Evolutionary conservation across 2,113 vertebrate species (phyloP).

Genomic region (Mesoclemmys tuberculata): DNA sequence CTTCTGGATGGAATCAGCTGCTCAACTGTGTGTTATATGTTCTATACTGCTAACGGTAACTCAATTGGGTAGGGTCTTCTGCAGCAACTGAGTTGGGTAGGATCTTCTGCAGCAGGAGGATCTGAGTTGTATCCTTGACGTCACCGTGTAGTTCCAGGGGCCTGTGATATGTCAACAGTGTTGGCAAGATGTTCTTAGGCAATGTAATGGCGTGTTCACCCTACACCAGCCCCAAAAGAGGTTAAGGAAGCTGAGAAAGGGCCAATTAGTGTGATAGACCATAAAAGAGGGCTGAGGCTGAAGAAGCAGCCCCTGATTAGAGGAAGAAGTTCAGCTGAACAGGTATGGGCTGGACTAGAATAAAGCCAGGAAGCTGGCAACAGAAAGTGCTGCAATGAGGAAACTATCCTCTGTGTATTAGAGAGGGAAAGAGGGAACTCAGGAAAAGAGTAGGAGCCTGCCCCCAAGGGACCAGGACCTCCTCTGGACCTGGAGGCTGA

Average conservation of each 20-base stretch:
- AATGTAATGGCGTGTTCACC: not conserved
- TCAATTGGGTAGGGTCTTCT: not conserved
- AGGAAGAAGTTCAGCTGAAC: not conserved
- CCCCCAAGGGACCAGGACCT: not conserved
- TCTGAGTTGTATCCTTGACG: accelerated
- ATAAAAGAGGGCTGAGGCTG: not conserved
- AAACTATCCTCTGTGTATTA: not conserved
- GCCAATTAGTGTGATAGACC: not conserved
- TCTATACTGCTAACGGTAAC: not conserved
- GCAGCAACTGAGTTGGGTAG: not conserved
- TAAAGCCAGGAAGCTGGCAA: not conserved
- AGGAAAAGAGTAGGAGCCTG: not conserved
- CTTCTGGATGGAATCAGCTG: not conserved
- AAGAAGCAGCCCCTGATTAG: not conserved
- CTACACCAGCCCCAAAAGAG: not conserved
- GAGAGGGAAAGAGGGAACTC: too few species aligned
- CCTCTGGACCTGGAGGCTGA: too few species aligned
- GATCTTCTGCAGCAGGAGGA: not conserved
- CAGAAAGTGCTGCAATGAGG: not conserved
- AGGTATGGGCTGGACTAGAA: not conserved
- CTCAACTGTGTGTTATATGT: accelerated
- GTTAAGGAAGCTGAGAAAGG: not conserved
- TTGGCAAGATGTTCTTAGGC: not conserved
- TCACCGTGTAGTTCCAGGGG: not conserved
- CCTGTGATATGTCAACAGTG: not conserved